Evolutionary conservation across 2,113 vertebrate genomes (phyloP).

Genomic region (Cyprinodon variegatus): DNA sequence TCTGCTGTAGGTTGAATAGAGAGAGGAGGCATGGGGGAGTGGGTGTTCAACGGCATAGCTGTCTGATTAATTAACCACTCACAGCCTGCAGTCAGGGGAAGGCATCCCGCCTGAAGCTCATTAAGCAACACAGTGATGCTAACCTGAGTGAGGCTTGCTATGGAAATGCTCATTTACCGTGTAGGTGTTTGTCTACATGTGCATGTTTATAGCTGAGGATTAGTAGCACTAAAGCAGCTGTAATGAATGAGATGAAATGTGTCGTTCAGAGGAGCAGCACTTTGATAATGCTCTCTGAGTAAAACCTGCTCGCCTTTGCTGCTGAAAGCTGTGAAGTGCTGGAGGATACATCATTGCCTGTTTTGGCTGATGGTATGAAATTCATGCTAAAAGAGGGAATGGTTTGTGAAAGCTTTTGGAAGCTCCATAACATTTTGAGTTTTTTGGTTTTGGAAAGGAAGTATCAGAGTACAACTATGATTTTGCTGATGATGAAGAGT

Average conservation of each 20-base stretch:
- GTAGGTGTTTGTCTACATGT: slow-evolving; percentile 19
- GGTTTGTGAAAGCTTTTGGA: background rate
- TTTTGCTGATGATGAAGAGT: background rate
- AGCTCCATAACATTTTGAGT: background rate
- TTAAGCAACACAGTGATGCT: slow-evolving; percentile 63
- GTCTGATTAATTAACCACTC: slow-evolving; percentile 78
- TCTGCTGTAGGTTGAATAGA: slow-evolving; percentile 1
- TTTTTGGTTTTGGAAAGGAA: slow-evolving; percentile 5
- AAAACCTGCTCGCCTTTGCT: slow-evolving; percentile 8
- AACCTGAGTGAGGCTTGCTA: slow-evolving; percentile 40
- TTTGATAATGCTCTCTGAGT: slow-evolving; percentile 4
- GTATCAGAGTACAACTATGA: background rate
- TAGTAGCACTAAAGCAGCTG: slow-evolving; percentile 25
- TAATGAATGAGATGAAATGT: slow-evolving; percentile 42
- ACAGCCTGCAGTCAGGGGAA: slow-evolving; percentile 60
- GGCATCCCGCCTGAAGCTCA: slow-evolving; percentile 67
- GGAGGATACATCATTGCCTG: background rate
- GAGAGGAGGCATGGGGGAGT: background rate
- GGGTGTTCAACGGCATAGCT: slow-evolving; percentile 22
- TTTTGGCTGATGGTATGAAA: background rate
- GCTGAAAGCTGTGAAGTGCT: slow-evolving; percentile 1
- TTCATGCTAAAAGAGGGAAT: slow-evolving; percentile 6
- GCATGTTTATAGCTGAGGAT: slow-evolving; percentile 29
- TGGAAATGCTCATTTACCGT: slow-evolving; percentile 35
- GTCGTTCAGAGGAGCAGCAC: slow-evolving; percentile 35